phyloP scores from a whole-genome alignment of 2,888 invertebrate genomes.

The Brenthis daphne region DNA sequence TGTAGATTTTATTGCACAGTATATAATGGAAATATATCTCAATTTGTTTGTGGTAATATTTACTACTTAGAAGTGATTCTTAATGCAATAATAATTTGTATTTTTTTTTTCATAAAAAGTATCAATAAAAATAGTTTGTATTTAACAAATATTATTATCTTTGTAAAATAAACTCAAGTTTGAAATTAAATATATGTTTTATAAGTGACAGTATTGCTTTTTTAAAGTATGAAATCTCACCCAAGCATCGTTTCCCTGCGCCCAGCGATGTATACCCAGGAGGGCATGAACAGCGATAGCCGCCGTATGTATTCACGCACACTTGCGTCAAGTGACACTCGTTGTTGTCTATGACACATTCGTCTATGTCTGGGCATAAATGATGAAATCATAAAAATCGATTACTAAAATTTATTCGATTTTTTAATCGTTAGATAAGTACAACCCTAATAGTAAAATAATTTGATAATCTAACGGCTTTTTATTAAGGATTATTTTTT shows the following conservation, averaged over 20 bases:
- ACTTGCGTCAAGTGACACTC: conserved; percentile 80
- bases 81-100: no score
- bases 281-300: conserved; percentile 83
- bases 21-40: not conserved
- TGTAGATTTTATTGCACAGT: no score
- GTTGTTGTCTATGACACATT: conserved; percentile 72
- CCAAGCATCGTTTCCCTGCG: conserved; percentile 72
- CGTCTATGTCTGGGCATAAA: conserved; percentile 81
- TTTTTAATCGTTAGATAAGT: not conserved
- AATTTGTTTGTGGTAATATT: no score
- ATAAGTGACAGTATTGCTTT: not conserved
- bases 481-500: no score
- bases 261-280: conserved; percentile 77
- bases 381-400: not conserved
- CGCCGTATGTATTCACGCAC: conserved; percentile 83
- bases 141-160: no score
- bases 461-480: no score
- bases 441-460: no score
- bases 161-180: no score
- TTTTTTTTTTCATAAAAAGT: no score
- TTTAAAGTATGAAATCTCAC: conserved; percentile 48
- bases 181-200: not conserved
- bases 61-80: no score
- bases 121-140: no score
- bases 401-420: not conserved